phyloP scores from a whole-genome alignment of 92 coral and sea anemone species.

The Isaurus tuberculatus region DNA sequence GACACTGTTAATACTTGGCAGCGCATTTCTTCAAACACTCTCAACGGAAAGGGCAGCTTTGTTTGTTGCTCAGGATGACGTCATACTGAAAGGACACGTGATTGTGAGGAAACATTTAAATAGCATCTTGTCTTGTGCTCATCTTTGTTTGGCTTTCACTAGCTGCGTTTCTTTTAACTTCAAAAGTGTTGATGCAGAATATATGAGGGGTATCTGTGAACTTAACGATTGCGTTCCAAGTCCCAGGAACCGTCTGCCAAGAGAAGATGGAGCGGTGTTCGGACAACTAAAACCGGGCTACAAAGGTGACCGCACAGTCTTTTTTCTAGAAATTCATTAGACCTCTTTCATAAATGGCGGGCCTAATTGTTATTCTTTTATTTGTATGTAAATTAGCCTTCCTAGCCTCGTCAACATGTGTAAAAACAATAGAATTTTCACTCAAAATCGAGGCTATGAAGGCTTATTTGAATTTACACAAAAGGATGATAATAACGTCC shows the following conservation, averaged over 20 bases:
- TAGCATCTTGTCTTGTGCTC: constrained; percentile 72
- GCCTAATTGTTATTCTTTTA: no score
- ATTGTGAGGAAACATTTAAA: constrained; percentile 42
- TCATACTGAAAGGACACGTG: constrained; percentile 54
- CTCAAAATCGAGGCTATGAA: no score
- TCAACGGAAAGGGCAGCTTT: constrained; percentile 15
- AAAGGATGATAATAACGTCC: no score
- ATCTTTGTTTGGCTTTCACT: constrained; percentile 55
- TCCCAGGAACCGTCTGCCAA: not conserved
- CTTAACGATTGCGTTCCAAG: constrained; percentile 32
- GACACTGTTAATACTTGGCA: not conserved
- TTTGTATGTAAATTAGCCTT: no score
- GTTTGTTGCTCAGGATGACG: constrained; percentile 18
- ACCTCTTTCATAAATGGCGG: no score
- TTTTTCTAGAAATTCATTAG: no score
- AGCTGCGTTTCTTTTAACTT: constrained; percentile 75
- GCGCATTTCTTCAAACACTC: not conserved
- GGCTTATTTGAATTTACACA: no score
- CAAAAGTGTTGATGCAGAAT: constrained; percentile 11
- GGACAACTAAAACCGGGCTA: constrained; percentile 1
- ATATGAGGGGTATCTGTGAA: constrained; percentile 3
- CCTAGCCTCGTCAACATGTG: no score
- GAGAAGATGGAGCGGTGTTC: not conserved
- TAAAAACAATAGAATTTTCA: no score
- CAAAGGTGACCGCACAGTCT: not conserved